Evolutionary conservation across 1,140 invertebrate species (phyloP).

Genomic region (Aplysia californica): DNA sequence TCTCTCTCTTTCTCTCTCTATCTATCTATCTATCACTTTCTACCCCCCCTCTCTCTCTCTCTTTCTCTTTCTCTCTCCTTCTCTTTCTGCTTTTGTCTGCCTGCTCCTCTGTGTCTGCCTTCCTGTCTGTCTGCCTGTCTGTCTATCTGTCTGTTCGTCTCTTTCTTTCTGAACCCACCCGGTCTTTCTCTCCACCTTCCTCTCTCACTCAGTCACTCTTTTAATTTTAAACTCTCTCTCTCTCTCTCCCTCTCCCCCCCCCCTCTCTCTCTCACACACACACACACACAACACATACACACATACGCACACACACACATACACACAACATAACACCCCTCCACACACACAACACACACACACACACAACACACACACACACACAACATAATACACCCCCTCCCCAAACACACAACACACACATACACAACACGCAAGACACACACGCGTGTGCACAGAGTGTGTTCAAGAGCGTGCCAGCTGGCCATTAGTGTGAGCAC

Average conservation of each 20-base stretch:
- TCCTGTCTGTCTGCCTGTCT: too few species aligned
- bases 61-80: slow-evolving; percentile 8
- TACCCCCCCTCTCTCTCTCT: slow-evolving; percentile 2
- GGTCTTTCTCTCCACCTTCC: not conserved
- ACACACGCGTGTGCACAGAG: not conserved
- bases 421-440: too few species aligned
- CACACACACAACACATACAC: not conserved
- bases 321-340: too few species aligned
- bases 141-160: too few species aligned
- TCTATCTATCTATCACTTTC: too few species aligned
- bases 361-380: not conserved
- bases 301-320: too few species aligned
- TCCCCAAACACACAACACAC: not conserved
- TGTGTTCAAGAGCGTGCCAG: not conserved
- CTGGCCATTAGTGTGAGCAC: not conserved
- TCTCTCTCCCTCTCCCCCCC: too few species aligned
- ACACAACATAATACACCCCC: not conserved
- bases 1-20: too few species aligned
- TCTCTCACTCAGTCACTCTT: too few species aligned
- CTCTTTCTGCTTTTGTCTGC: slow-evolving; percentile 9
- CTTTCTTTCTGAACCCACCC: not conserved
- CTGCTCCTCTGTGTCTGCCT: not conserved
- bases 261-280: too few species aligned
- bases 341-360: too few species aligned
- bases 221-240: too few species aligned